Evolutionary conservation across 2,888 invertebrate species (phyloP), one percentile per base, ranked within the genome.

Genomic region (Pachliopta kotzebuea): DNA sequence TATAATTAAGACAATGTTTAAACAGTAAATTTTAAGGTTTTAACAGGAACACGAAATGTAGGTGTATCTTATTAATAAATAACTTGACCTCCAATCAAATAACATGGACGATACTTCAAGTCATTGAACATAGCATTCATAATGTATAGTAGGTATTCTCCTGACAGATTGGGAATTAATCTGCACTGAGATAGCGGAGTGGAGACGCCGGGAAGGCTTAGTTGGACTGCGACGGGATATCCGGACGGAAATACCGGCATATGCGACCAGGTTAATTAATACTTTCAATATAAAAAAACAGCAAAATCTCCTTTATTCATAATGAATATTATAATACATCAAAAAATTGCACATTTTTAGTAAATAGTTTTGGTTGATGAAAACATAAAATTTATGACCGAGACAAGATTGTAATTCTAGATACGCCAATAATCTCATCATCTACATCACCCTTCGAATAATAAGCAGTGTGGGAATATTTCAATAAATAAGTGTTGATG

Each of bases 201-300:
- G 45, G 45, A n/a, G 45, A 45, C 45, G 45, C 45, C 18, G 45
- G 45, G 18, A 45, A 45, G n/a, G 45, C 4, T 45, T 45, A 45
- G n/a, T 45, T n/a, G 45, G 45, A 45, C 45, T n/a, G 50, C 50
- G 50, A n/a, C 50, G 20, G 50, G 11, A 21, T 20, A 52, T 52
- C 21, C 50, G 21, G 21, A 21, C 21, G 14, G 50, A 23, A 21
- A 21, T 3, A 52, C 21, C 49, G 20, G 23, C 21, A 52, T 8
- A 11, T 14, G 50, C 50, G 50, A 7, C 49, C 4, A 49, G n/a
- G 7, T 49, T 49, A 49, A 49, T 37, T 14, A 37, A 17, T 14
- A 14, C 37, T 37, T 14, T 37, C 37, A 37, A 37, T 37, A 37
- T 37, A 14, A 37, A n/a, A n/a, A n/a, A 37, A 37, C 37, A 37